Evolutionary conservation across 1,140 invertebrate species (phyloP).

Genomic region (Musca vetustissima): DNA sequence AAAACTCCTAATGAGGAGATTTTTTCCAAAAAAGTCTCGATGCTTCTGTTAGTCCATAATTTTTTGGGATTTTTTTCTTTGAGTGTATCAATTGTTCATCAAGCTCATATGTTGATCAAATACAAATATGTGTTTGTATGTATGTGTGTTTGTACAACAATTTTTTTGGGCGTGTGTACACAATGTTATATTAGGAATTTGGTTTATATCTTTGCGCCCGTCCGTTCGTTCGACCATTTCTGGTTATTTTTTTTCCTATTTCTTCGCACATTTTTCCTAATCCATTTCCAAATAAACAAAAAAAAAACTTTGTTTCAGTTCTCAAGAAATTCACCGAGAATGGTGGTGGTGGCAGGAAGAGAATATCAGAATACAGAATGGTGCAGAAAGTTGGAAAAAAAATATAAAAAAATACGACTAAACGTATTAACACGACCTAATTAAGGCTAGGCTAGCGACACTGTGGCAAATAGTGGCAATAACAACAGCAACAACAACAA

Average conservation of each 20-base stretch:
- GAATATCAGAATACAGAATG: no score
- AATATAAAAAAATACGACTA: background rate
- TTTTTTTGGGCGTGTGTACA: background rate
- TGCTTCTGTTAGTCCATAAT: no score
- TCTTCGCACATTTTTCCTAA: background rate
- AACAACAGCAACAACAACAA: no score
- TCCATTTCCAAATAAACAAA: conserved; percentile 16
- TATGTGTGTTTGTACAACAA: background rate
- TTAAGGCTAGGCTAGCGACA: background rate
- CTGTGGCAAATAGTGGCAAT: no score
- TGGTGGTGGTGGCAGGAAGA: no score
- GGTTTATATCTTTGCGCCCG: background rate
- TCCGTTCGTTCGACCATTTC: background rate
- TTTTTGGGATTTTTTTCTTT: no score
- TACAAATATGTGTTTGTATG: background rate
- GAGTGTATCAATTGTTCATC: no score
- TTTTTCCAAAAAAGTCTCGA: no score
- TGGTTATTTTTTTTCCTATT: background rate
- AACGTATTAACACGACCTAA: conserved; percentile 10
- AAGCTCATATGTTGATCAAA: background rate
- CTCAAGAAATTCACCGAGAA: background rate
- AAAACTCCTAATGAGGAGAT: no score
- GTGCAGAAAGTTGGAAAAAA: no score
- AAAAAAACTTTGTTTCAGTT: background rate
- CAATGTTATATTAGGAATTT: background rate